Base-by-base conservation (phyloP, 2,888 invertebrate genomes). In the Orthosia gracilis region DNA sequence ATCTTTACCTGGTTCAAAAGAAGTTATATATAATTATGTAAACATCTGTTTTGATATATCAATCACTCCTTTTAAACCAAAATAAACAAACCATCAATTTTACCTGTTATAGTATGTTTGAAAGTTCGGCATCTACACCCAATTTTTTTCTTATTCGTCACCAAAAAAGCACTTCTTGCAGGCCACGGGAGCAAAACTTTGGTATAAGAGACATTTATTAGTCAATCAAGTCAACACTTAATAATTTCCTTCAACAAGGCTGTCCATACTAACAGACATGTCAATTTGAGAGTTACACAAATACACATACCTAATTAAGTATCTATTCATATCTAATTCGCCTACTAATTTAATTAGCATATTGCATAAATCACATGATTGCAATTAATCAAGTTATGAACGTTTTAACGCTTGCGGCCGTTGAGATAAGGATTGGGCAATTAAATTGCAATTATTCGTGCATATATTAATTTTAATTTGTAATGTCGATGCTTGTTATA, bases 391-490 rank as follows among this genome's bases (percentile, higher is more conserved):
- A 75, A 78, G 68, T 69, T 75, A 69, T 52, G 61, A 74, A n/a
- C 40, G 57, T 58, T 75, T 58, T 40, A 78, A 58, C 52, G 55
- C 61, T 66, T 49, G 55, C 40, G 15, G 74, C 70, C 17, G 23
- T 54, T 65, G 18, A 78, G 74, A 82, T 78, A 67, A 71, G 49
- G 23, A 74, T 81, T 78, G 57, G 23, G 64, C 45, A 78, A 81
- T 71, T 71, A 75, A 18, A 31, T 66, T 18, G 58, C 57, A 68
- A 74, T 74, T 78, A 78, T 61, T 67, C 18, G 74, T 58, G 73
- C 61, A 70, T 69, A 52, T 47, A 69, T 81, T 72, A 61, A 65
- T 65, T 61, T 17, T 31, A 50, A 76, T 63, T 55, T 55, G 64
- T 66, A 45, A 54, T 31, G 26, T 49, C 63, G 17, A 45, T 4